Conservation (phyloP, 1,140 invertebrate species). For the Cotesia typhae region DNA sequence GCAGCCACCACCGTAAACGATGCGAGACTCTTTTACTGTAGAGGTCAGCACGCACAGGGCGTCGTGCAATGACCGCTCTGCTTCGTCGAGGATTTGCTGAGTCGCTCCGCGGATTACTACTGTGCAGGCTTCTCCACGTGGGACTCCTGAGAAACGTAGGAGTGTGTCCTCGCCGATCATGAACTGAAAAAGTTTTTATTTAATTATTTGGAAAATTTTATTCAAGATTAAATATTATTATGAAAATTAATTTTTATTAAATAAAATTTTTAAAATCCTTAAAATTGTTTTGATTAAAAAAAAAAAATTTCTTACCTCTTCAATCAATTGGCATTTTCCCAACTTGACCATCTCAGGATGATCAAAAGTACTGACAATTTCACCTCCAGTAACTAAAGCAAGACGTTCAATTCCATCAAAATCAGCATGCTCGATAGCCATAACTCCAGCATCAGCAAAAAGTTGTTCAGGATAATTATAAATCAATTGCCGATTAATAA, state of each 20-base stretch:
- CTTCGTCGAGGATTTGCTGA: conserved; percentile 98
- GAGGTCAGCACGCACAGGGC: conserved; percentile 96
- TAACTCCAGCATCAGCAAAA: conserved; percentile 97
- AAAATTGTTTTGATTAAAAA: neutral
- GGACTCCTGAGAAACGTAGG: conserved; percentile 94
- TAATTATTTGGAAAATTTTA: neutral
- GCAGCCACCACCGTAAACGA: conserved; percentile 93
- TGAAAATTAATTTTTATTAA: no score
- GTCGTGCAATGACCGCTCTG: conserved; percentile 97
- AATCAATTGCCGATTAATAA: conserved; percentile 99
- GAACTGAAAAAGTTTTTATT: conserved; percentile 66
- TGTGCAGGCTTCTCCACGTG: conserved; percentile 95
- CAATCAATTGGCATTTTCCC: conserved; percentile 94
- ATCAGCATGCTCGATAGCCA: conserved; percentile 99
- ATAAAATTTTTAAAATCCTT: no score
- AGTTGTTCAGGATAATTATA: conserved; percentile 99
- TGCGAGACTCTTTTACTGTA: conserved; percentile 91
- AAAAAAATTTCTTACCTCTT: conserved; percentile 73
- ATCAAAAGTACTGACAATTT: conserved; percentile 99
- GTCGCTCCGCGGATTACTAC: conserved; percentile 98
- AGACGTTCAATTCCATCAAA: conserved; percentile 99
- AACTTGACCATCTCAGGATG: conserved; percentile 90
- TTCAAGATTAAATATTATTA: no score
- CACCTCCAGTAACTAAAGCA: conserved; percentile 96
- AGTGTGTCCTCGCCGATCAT: conserved; percentile 99